These are phyloP conservation scores for Eudasyphora cyanicolor DNA, from an alignment of 2,888 invertebrate species.

Conservation along the genomic window DNA sequence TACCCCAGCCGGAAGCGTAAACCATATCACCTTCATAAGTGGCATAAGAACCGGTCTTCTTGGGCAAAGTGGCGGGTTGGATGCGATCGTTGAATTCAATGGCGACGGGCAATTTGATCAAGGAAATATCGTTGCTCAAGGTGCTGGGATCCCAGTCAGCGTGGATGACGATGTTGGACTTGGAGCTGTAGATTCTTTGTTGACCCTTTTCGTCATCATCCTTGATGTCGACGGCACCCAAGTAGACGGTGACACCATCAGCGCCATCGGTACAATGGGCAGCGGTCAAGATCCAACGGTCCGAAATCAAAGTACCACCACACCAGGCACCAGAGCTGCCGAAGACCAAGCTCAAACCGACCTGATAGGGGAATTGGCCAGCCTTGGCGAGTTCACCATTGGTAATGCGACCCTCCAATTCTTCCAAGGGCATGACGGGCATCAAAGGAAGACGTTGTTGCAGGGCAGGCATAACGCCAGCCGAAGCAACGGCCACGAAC, in stretches of 20 bases:
- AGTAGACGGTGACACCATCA: slow-evolving; percentile 65
- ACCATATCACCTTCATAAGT: slow-evolving; percentile 67
- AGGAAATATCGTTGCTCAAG: slow-evolving; percentile 72
- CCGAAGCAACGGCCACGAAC: slow-evolving; percentile 62
- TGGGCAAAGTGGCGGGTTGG: slow-evolving; percentile 68
- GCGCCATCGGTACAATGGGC: slow-evolving; percentile 75
- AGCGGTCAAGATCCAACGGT: slow-evolving; percentile 75
- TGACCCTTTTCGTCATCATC: slow-evolving; percentile 65
- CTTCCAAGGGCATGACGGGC: slow-evolving; percentile 45
- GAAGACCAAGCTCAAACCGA: slow-evolving; percentile 71
- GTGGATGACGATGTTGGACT: slow-evolving; percentile 67
- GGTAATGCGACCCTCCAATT: slow-evolving; percentile 62
- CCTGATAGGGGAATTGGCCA: slow-evolving; percentile 75
- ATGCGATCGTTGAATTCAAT: slow-evolving; percentile 68
- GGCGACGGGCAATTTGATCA: slow-evolving; percentile 69
- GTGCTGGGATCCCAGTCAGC: slow-evolving; percentile 64
- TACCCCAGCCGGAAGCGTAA: slow-evolving; percentile 71
- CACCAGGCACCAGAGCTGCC: slow-evolving; percentile 70
- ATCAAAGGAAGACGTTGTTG: slow-evolving; percentile 36
- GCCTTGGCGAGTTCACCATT: slow-evolving; percentile 70
- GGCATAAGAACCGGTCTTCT: slow-evolving; percentile 58
- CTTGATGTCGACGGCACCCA: slow-evolving; percentile 68
- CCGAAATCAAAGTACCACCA: slow-evolving; percentile 75
- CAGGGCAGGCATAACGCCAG: slow-evolving; percentile 49
- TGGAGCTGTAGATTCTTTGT: slow-evolving; percentile 62